Percentiles rank a stretch among this genome's conserved stretches.
Conservation (phyloP, 2,113 vertebrate genomes). For the Apus apus region DNA sequence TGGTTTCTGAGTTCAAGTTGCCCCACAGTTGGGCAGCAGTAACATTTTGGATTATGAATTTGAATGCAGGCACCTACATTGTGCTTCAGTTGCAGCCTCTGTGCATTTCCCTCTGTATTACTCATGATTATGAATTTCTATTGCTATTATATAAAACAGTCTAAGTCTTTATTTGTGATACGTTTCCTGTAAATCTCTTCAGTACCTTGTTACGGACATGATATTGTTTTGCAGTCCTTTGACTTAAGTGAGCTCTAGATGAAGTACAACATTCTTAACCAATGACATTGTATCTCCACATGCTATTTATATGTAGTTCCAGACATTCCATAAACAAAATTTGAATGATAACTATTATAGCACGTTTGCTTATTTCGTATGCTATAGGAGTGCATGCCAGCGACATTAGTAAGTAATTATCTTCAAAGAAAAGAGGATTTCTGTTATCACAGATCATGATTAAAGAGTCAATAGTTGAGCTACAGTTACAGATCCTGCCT, state of each 20-base stretch:
- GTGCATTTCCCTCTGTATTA: background rate
- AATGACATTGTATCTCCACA: background rate
- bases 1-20: background rate
- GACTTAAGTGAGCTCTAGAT: background rate
- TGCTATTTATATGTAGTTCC: constrained; percentile 18
- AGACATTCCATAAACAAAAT: constrained; percentile 1
- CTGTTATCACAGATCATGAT: background rate
- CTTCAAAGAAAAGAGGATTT: background rate
- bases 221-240: background rate
- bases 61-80: background rate
- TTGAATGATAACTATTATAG: background rate
- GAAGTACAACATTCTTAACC: constrained; percentile 10
- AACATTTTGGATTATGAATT: background rate
- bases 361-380: background rate
- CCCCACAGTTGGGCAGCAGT: background rate
- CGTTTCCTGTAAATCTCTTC: background rate
- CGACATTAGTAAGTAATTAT: background rate
- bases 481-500: background rate
- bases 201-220: background rate
- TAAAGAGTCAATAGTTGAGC: background rate
- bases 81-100: background rate
- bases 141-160: background rate
- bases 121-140: background rate
- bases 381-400: background rate
- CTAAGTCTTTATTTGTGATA: background rate